Conservation (phyloP, 2,888 invertebrate genomes). For the Hypercompe scribonia region DNA sequence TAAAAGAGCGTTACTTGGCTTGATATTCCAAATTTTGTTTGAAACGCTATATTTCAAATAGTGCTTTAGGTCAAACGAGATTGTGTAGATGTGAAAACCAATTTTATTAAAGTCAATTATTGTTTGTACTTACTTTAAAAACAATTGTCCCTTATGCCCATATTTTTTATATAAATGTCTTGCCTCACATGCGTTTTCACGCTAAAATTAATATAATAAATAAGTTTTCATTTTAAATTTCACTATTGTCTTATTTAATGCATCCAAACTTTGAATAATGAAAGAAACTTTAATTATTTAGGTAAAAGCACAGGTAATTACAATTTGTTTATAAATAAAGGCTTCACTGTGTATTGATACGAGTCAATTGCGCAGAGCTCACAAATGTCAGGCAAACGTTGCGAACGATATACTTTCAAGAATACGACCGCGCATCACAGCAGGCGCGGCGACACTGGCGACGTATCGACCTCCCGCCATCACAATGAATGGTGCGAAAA, state of each 20-base stretch:
- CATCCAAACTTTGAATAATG: conserved; percentile 37
- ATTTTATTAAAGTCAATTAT: not conserved
- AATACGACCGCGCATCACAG: conserved; percentile 66
- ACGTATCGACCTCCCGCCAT: conserved; percentile 74
- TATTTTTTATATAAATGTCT: conserved; percentile 54
- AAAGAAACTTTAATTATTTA: conserved; percentile 55
- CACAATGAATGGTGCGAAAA: conserved; percentile 74
- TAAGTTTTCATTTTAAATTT: conserved; percentile 52
- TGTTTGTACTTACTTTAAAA: conserved; percentile 41
- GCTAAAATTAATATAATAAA: conserved; percentile 50
- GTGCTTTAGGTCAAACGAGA: not conserved
- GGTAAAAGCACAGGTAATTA: conserved; percentile 54
- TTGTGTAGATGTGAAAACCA: conserved; percentile 2
- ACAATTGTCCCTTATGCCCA: conserved; percentile 34
- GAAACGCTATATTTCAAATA: not conserved
- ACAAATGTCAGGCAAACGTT: conserved; percentile 43
- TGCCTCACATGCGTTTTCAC: conserved; percentile 64
- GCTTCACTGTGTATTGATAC: conserved; percentile 58
- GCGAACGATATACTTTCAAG: conserved; percentile 21
- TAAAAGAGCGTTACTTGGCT: conserved; percentile 5
- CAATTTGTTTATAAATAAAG: conserved; percentile 77
- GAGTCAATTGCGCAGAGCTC: conserved; percentile 60
- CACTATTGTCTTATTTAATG: conserved; percentile 46
- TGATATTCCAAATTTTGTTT: conserved; percentile 1
- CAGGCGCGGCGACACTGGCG: conserved; percentile 77